These are phyloP conservation scores for Argyresthia albistria DNA, from an alignment of 2,888 invertebrate species.

Conservation along the genomic window DNA sequence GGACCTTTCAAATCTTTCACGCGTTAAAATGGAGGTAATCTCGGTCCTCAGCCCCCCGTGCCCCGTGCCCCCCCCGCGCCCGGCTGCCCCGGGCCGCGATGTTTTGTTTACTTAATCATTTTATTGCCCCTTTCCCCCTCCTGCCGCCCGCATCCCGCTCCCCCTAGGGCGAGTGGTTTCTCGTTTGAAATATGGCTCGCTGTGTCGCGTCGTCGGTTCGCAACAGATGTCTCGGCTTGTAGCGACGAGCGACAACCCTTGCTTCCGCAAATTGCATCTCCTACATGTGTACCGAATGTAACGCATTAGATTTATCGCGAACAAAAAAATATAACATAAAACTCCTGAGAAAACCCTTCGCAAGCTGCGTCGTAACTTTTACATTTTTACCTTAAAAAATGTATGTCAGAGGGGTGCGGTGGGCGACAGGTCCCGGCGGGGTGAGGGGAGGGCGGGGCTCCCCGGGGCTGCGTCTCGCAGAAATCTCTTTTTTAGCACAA, in stretches of 20 bases:
- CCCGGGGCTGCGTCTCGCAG: conserved; percentile 24
- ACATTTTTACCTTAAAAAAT: conserved; percentile 61
- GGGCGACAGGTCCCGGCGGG: conserved; percentile 10
- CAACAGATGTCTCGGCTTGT: conserved; percentile 31
- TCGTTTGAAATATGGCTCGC: too few species aligned
- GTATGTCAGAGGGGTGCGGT: conserved; percentile 55
- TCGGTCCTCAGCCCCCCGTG: conserved; percentile 19
- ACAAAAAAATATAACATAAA: conserved; percentile 31
- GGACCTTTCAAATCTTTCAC: conserved; percentile 65
- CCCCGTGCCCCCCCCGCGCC: conserved; percentile 20
- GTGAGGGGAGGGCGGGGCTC: conserved; percentile 26
- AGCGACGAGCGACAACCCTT: conserved; percentile 25
- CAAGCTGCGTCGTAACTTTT: conserved; percentile 63
- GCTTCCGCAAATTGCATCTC: conserved; percentile 7
- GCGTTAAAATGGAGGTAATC: conserved; percentile 71
- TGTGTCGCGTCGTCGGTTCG: conserved; percentile 12
- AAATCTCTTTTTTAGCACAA: conserved; percentile 66
- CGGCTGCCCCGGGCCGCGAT: conserved; percentile 13
- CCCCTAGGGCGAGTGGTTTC: neutral
- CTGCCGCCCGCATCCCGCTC: conserved; percentile 12
- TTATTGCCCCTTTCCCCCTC: conserved; percentile 34
- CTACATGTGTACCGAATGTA: neutral
- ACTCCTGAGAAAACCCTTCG: conserved; percentile 58
- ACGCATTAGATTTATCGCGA: conserved; percentile 34
- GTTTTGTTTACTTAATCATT: conserved; percentile 67